phyloP scores from a whole-genome alignment of 2,888 invertebrate species.

The Napeogenes inachia region DNA sequence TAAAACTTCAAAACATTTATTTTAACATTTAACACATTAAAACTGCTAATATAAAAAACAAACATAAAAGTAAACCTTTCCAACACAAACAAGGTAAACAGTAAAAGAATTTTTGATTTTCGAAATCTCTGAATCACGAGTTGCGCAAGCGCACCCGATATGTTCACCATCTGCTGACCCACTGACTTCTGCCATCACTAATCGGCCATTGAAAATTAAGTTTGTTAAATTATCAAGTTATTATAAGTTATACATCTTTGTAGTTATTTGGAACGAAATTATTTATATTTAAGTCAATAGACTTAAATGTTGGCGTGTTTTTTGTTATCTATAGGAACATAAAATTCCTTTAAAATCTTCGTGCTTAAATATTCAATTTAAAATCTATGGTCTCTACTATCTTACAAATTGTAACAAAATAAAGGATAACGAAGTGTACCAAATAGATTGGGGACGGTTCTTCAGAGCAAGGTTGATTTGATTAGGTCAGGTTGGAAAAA shows the following conservation, averaged over 20 bases:
- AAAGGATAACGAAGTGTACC: conserved; percentile 37
- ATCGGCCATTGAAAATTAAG: conserved; percentile 30
- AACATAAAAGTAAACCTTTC: conserved; percentile 3
- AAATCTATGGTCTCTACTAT: background rate
- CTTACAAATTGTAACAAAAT: conserved; percentile 1
- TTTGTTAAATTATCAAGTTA: background rate
- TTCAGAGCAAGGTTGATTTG: conserved; percentile 32
- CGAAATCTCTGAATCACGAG: conserved; percentile 30
- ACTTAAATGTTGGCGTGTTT: no score
- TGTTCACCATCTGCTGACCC: conserved; percentile 45
- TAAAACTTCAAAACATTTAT: no score
- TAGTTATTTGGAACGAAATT: no score
- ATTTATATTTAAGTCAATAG: no score
- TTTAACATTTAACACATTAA: background rate
- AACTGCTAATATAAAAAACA: background rate
- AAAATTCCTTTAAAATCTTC: no score
- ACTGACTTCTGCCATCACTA: conserved; percentile 35
- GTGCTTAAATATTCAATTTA: no score
- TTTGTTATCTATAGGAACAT: no score
- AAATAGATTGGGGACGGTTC: conserved; percentile 39
- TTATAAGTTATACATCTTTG: background rate
- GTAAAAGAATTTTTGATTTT: conserved; percentile 19
- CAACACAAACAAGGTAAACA: conserved; percentile 13
- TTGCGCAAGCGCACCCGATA: conserved; percentile 44
- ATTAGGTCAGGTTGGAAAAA: background rate